Percentiles rank a stretch among this genome's conserved stretches.
Conservation (phyloP, 2,888 invertebrate genomes). For the Magallana nippona region DNA sequence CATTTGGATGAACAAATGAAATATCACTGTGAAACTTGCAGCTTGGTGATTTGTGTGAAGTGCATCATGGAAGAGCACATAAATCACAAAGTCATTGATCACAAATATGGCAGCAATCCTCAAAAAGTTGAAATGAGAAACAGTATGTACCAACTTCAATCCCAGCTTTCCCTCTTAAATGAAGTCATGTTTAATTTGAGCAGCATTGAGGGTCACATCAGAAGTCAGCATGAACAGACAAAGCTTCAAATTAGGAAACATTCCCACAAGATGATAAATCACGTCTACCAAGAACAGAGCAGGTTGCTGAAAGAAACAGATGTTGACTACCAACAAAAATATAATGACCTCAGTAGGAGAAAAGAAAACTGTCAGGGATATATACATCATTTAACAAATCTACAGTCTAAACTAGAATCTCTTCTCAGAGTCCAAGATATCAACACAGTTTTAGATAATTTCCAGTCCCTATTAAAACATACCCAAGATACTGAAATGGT, state of each 20-base stretch:
- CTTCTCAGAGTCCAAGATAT: slow-evolving; percentile 44
- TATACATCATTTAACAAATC: slow-evolving; percentile 46
- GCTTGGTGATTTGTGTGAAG: slow-evolving; percentile 51
- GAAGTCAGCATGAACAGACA: slow-evolving; percentile 52
- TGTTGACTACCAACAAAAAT: slow-evolving; percentile 46
- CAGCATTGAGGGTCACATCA: slow-evolving; percentile 51
- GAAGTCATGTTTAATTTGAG: slow-evolving; percentile 52
- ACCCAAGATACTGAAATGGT: slow-evolving; percentile 41
- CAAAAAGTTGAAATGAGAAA: slow-evolving; percentile 37
- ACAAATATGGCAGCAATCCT: background rate
- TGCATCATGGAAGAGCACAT: slow-evolving; percentile 54
- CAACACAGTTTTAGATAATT: slow-evolving; percentile 35
- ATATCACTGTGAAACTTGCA: slow-evolving; percentile 53
- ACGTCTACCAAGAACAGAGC: slow-evolving; percentile 48
- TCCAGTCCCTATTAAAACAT: slow-evolving; percentile 46
- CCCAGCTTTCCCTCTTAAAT: slow-evolving; percentile 51
- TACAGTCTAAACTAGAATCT: slow-evolving; percentile 47
- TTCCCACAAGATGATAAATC: slow-evolving; percentile 47
- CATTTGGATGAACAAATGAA: slow-evolving; percentile 52
- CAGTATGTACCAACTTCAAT: slow-evolving; percentile 44
- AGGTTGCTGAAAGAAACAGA: slow-evolving; percentile 49
- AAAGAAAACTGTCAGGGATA: slow-evolving; percentile 48
- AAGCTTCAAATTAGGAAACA: slow-evolving; percentile 51
- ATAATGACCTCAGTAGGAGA: slow-evolving; percentile 44
- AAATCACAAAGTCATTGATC: slow-evolving; percentile 47